A percentile compares a stretch with the other conserved stretches of the same genome.
These are phyloP conservation scores for Chaetura pelagica DNA, from an alignment of 2,113 vertebrate genomes.

Conservation along the genomic window DNA sequence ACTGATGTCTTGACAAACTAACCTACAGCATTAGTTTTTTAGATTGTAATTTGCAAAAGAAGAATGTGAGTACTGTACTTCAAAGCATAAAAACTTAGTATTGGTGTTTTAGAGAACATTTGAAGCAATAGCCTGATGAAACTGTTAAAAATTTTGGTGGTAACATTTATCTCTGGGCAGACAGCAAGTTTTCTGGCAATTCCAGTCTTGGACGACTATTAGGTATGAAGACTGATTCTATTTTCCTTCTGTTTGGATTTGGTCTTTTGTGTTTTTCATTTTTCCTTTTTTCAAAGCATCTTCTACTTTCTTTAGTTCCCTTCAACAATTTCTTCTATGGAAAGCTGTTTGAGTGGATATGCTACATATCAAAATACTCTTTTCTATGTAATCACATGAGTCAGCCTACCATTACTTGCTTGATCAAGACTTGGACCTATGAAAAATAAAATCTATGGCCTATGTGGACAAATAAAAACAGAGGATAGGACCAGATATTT, in stretches of 20 bases:
- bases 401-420: constrained; percentile 21
- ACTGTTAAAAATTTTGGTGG: background rate
- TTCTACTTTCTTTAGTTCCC: background rate
- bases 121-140: background rate
- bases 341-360: constrained; percentile 1
- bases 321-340: background rate
- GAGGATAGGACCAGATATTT: background rate
- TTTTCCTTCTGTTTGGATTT: background rate
- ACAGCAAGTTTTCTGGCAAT: background rate
- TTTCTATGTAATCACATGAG: constrained; percentile 5
- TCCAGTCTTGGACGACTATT: constrained; percentile 5
- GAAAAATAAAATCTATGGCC: background rate
- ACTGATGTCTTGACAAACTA: background rate
- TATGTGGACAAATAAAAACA: background rate
- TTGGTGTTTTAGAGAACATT: background rate
- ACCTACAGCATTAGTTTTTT: background rate
- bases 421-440: constrained; percentile 44
- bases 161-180: background rate
- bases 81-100: background rate
- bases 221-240: background rate
- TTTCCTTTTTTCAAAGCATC: background rate
- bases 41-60: background rate
- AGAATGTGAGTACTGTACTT: background rate
- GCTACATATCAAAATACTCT: background rate
- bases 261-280: background rate